Percentiles rank a stretch among this genome's conserved stretches.
Evolutionary conservation across 1,140 invertebrate genomes (phyloP).

Genomic region (Pachypeltis micranthus): DNA sequence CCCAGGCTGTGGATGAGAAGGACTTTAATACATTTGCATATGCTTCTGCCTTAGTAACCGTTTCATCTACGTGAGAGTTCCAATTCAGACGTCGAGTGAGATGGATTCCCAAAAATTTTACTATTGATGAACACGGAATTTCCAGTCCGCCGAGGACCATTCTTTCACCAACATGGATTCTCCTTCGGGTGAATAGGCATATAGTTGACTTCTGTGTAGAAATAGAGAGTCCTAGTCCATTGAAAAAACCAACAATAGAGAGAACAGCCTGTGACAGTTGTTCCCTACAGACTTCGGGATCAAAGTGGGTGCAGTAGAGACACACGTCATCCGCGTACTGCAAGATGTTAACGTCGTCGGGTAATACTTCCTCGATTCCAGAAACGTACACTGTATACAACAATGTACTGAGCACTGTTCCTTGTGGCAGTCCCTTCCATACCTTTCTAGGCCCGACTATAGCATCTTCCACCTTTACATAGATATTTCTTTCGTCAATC

Average conservation of each 20-base stretch:
- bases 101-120: background rate
- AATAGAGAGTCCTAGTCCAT: background rate
- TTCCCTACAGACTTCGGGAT: background rate
- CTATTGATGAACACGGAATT: background rate
- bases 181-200: slow-evolving; percentile 5
- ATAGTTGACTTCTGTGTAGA: background rate
- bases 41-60: background rate
- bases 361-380: background rate
- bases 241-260: background rate
- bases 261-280: background rate
- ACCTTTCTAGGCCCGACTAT: background rate
- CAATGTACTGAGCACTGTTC: background rate
- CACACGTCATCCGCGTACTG: slow-evolving; percentile 11
- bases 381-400: background rate
- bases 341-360: background rate
- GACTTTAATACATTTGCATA: slow-evolving; percentile 1
- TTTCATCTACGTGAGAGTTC: background rate
- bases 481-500: background rate
- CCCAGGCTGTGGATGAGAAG: background rate
- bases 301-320: background rate
- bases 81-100: background rate
- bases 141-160: background rate
- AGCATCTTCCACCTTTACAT: background rate
- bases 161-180: background rate
- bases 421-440: background rate